Evolutionary conservation across 2,797 vertebrate genomes (phyloP).

Genomic region (Propithecus deckenii): DNA sequence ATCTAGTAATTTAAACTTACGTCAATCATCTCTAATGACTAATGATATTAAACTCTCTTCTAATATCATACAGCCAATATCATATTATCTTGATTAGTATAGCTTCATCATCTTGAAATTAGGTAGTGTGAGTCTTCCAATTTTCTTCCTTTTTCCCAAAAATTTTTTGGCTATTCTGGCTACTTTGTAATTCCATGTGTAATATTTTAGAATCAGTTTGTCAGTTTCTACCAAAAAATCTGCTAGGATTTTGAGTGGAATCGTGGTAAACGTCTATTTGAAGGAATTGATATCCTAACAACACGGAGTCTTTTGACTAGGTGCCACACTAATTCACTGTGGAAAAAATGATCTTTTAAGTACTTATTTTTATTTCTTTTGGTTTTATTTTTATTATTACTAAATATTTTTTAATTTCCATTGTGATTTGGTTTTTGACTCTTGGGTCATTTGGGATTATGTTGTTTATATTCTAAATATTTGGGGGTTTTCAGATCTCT

Average conservation of each 20-base stretch:
- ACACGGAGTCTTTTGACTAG: not conserved
- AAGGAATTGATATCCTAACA: not conserved
- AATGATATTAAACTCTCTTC: not conserved
- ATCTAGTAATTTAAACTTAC: not conserved
- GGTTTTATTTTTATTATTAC: not conserved
- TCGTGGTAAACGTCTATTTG: not conserved
- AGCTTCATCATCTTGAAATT: not conserved
- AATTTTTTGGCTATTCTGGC: not conserved
- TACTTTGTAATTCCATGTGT: not conserved
- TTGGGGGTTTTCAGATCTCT: not conserved
- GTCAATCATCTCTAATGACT: not conserved
- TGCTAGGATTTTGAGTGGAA: not conserved
- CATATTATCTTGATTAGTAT: not conserved
- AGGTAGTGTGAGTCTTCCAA: not conserved
- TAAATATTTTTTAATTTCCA: not conserved
- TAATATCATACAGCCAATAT: not conserved
- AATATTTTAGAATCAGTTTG: not conserved
- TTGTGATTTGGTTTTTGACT: not conserved
- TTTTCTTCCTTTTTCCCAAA: not conserved
- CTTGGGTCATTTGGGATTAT: not conserved
- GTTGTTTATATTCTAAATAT: conserved; percentile 6
- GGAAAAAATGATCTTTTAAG: not conserved
- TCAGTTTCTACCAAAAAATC: not conserved
- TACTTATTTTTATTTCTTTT: not conserved
- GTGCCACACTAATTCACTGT: not conserved